phyloP scores from a whole-genome alignment of 2,113 vertebrate species.

The Prietella phreatophila region DNA sequence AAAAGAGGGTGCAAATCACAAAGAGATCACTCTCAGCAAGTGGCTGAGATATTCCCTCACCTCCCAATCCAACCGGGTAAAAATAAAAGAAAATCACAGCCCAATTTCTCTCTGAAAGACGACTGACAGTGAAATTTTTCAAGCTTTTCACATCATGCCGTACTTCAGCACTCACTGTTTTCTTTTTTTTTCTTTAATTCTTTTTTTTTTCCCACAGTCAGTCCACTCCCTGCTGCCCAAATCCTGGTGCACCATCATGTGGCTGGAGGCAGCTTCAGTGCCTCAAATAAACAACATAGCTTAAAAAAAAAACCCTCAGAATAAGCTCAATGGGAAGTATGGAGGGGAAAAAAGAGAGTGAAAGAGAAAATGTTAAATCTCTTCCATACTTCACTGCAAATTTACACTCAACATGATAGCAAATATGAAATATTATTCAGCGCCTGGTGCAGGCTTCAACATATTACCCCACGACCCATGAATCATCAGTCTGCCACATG shows the following conservation, averaged over 20 bases:
- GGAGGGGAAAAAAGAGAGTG: conserved; percentile 59
- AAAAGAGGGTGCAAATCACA: conserved; percentile 49
- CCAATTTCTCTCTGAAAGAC: conserved; percentile 55
- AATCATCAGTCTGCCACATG: conserved; percentile 68
- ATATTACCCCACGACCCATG: conserved; percentile 66
- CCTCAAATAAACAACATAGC: conserved; percentile 9
- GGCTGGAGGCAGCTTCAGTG: background rate
- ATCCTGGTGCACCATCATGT: background rate
- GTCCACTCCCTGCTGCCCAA: conserved; percentile 22
- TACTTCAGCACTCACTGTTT: background rate
- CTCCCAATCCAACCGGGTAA: conserved; percentile 52
- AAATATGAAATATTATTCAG: conserved; percentile 75
- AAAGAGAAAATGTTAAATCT: conserved; percentile 70
- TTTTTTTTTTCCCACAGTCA: background rate
- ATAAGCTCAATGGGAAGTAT: conserved; percentile 56
- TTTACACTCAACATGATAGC: conserved; percentile 75
- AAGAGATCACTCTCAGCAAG: conserved; percentile 53
- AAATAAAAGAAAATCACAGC: conserved; percentile 51
- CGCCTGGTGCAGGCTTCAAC: conserved; percentile 69
- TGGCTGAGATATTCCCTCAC: conserved; percentile 51
- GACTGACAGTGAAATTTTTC: conserved; percentile 24
- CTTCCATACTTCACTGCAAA: conserved; percentile 66
- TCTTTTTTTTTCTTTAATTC: background rate
- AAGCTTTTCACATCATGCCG: conserved; percentile 12
- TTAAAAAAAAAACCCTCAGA: background rate